Percentiles rank a stretch among this genome's conserved stretches.
phyloP scores from a whole-genome alignment of 2,797 vertebrate species.

The Ispidina picta region DNA sequence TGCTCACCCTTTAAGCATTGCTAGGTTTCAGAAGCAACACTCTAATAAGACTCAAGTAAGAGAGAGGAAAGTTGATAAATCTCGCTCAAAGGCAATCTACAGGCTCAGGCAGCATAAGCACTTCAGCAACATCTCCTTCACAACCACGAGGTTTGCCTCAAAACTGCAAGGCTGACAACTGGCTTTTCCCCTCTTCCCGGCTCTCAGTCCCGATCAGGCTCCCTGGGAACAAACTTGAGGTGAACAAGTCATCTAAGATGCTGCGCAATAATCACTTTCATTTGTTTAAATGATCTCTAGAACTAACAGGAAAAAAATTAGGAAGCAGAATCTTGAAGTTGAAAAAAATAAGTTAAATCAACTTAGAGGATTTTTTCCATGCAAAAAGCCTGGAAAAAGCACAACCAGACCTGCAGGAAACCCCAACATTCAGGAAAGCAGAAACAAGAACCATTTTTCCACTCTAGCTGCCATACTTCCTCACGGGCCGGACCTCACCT shows the following conservation, averaged over 20 bases:
- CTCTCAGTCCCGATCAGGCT: neutral
- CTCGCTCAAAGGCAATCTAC: neutral
- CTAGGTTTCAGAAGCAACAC: neutral
- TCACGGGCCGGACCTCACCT: accelerated
- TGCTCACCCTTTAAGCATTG: neutral
- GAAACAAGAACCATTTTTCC: neutral
- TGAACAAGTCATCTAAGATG: neutral
- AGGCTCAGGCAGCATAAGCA: accelerated
- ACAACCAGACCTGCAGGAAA: neutral
- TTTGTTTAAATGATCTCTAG: neutral
- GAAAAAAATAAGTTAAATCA: neutral
- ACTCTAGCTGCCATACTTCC: accelerated
- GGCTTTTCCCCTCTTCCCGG: neutral
- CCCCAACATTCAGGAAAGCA: neutral
- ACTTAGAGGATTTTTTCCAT: accelerated
- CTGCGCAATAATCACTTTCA: neutral
- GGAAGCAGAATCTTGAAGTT: neutral
- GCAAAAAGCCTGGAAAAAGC: neutral
- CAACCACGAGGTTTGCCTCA: accelerated
- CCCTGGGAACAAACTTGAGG: neutral
- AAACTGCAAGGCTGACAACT: accelerated
- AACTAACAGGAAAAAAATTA: neutral
- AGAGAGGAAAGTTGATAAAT: accelerated
- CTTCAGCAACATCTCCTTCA: accelerated
- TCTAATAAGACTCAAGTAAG: neutral